These are phyloP conservation scores for Brienomyrus brachyistius DNA, from an alignment of 2,113 vertebrate species.

Conservation along the genomic window DNA sequence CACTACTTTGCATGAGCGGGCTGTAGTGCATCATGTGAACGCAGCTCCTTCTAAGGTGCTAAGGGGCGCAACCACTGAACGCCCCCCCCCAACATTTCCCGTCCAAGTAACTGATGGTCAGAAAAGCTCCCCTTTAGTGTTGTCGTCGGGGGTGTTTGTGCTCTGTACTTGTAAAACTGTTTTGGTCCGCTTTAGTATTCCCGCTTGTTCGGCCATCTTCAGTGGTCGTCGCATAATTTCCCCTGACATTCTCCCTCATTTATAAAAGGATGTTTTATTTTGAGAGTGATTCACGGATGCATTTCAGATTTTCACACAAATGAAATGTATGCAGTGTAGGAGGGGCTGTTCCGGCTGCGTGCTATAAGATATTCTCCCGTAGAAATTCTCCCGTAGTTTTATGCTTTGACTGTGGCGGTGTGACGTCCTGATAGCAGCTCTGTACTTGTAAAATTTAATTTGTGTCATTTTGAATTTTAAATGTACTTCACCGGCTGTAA, in stretches of 20 bases:
- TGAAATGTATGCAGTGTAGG: slow-evolving; percentile 58
- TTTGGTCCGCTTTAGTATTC: slow-evolving; percentile 32
- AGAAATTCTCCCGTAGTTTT: slow-evolving; percentile 41
- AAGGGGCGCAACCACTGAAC: neutral
- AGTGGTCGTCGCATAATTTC: slow-evolving; percentile 45
- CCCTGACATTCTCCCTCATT: slow-evolving; percentile 20
- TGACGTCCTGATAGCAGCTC: neutral
- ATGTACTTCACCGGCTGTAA: slow-evolving; percentile 45
- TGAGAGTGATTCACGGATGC: slow-evolving; percentile 30
- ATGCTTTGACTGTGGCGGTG: slow-evolving; percentile 40
- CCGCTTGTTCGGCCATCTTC: slow-evolving; percentile 31
- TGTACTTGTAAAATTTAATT: slow-evolving; percentile 27
- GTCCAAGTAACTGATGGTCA: neutral
- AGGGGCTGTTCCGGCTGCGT: slow-evolving; percentile 42
- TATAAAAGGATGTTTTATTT: slow-evolving; percentile 12
- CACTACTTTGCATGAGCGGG: slow-evolving; percentile 48
- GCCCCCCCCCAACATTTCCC: neutral
- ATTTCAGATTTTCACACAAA: slow-evolving; percentile 41
- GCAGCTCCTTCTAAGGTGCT: neutral
- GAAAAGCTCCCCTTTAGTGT: slow-evolving; percentile 5
- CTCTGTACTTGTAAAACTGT: too few species aligned
- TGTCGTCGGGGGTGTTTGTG: neutral
- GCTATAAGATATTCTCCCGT: slow-evolving; percentile 37
- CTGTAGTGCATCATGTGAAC: slow-evolving; percentile 32
- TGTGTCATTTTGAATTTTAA: slow-evolving; percentile 42